phyloP scores from a whole-genome alignment of 2,113 vertebrate species.

The Thunnus maccoyii region DNA sequence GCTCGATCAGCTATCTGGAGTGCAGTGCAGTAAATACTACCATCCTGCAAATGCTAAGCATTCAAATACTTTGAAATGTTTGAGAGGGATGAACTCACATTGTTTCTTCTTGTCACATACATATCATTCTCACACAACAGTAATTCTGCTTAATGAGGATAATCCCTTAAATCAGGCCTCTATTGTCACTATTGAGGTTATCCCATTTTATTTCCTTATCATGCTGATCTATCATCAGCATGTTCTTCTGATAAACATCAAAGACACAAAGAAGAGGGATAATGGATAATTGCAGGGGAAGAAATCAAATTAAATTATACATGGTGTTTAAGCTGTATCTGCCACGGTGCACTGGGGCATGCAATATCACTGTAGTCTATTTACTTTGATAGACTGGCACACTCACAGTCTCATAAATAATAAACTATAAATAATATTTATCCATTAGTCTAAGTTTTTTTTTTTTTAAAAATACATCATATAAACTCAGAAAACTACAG shows the following conservation, averaged over 20 bases:
- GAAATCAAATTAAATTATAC: conserved; percentile 63
- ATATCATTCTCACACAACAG: conserved; percentile 40
- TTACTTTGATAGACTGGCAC: conserved; percentile 21
- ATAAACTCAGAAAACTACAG: neutral
- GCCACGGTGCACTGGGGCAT: neutral
- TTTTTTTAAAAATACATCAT: neutral
- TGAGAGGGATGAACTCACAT: conserved; percentile 22
- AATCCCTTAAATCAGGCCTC: conserved; percentile 70
- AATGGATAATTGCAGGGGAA: conserved; percentile 53
- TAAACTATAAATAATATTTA: neutral
- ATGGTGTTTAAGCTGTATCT: conserved; percentile 45
- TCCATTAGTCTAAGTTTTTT: neutral
- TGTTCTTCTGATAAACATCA: conserved; percentile 71
- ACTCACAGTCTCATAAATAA: neutral
- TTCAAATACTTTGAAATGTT: conserved; percentile 10
- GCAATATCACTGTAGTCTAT: conserved; percentile 7
- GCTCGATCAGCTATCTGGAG: conserved; percentile 11
- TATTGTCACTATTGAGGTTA: conserved; percentile 60
- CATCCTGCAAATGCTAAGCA: neutral
- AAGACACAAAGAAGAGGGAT: conserved; percentile 59
- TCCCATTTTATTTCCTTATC: conserved; percentile 70
- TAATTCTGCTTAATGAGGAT: conserved; percentile 73
- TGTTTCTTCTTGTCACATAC: conserved; percentile 46
- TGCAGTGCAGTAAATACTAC: neutral
- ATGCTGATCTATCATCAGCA: conserved; percentile 41